A percentile compares a stretch with the other conserved stretches of the same genome.
Conservation (phyloP, 2,113 vertebrate species). For the Tetrao urogallus region DNA sequence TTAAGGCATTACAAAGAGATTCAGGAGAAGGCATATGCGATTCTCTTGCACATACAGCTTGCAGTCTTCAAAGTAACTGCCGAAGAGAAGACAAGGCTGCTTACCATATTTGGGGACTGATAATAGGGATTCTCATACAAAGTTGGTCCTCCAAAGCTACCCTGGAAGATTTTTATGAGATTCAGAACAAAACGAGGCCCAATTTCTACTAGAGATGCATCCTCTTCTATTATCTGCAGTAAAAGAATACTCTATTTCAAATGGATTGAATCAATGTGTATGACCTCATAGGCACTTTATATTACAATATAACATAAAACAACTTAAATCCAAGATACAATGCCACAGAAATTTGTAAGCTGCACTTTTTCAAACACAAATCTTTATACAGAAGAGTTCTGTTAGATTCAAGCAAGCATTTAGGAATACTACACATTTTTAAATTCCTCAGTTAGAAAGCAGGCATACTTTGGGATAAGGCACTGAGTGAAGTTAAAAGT, state of each 20-base stretch:
- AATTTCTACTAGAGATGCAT: slow-evolving; percentile 93
- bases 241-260: background rate
- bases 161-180: slow-evolving; percentile 95
- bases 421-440: background rate
- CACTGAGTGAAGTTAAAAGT: background rate
- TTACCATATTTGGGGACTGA: slow-evolving; percentile 93
- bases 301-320: background rate
- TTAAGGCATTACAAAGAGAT: background rate
- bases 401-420: background rate
- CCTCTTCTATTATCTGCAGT: slow-evolving; percentile 94
- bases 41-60: background rate
- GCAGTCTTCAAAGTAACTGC: background rate
- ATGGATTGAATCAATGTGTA: fast-evolving
- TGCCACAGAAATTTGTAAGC: background rate
- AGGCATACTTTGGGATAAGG: background rate
- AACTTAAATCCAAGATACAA: fast-evolving
- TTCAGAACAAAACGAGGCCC: slow-evolving; percentile 97
- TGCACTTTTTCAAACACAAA: background rate
- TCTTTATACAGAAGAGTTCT: background rate
- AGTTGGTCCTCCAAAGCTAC: slow-evolving; percentile 95
- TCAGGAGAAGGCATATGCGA: background rate
- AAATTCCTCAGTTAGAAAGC: background rate
- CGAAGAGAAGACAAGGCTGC: background rate
- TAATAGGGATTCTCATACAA: slow-evolving; percentile 93
- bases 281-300: background rate